A percentile compares a stretch with the other conserved stretches of the same genome.
Evolutionary conservation across 2,888 invertebrate species (phyloP).

Genomic region (Melinaea marsaeus): DNA sequence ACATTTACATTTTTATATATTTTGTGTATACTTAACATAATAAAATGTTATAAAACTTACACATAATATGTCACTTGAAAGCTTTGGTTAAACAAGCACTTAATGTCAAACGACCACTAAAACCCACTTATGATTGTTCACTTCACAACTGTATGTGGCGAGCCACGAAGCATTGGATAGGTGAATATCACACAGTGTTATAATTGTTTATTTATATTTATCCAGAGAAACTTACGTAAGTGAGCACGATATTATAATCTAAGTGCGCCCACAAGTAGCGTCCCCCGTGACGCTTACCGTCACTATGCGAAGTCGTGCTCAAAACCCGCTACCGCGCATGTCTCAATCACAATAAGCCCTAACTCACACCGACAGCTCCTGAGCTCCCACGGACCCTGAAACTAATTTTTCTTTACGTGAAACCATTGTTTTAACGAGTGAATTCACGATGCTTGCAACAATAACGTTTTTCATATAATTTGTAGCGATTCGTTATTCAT

Average conservation of each 20-base stretch:
- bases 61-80: constrained; percentile 12
- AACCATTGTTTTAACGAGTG: constrained; percentile 46
- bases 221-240: constrained; percentile 61
- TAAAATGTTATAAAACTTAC: constrained; percentile 14
- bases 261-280: constrained; percentile 43
- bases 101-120: constrained; percentile 49
- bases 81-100: constrained; percentile 30
- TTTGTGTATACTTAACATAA: too few species aligned
- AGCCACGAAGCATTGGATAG: constrained; percentile 6
- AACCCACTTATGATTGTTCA: constrained; percentile 49
- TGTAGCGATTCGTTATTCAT: constrained; percentile 27
- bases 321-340: constrained; percentile 63
- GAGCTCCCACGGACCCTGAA: constrained; percentile 50
- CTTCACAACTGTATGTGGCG: constrained; percentile 26
- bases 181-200: background rate
- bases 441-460: constrained; percentile 34
- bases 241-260: constrained; percentile 36
- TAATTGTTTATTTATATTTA: constrained; percentile 9
- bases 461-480: constrained; percentile 32
- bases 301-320: constrained; percentile 49
- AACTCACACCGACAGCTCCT: constrained; percentile 61
- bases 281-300: constrained; percentile 51
- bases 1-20: background rate
- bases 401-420: constrained; percentile 61
- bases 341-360: constrained; percentile 60